Conservation (phyloP, 2,888 invertebrate species). For the Lagria hirta region DNA sequence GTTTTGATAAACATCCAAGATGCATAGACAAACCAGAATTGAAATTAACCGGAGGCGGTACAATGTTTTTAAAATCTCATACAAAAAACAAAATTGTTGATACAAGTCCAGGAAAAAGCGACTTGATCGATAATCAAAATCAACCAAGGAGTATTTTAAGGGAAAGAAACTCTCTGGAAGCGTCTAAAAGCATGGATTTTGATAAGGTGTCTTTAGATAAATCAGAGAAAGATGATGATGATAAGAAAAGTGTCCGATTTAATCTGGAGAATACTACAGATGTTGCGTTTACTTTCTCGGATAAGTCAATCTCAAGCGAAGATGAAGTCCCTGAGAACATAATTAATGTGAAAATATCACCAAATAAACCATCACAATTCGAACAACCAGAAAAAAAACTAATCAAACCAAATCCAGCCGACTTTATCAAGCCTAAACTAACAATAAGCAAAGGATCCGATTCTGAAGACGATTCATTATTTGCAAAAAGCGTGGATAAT, state of each 20-base stretch:
- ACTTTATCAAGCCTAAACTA: slow-evolving; percentile 62
- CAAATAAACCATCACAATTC: slow-evolving; percentile 39
- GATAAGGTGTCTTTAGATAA: slow-evolving; percentile 40
- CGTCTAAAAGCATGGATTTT: slow-evolving; percentile 46
- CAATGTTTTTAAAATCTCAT: slow-evolving; percentile 65
- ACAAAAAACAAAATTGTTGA: slow-evolving; percentile 44
- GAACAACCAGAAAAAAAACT: slow-evolving; percentile 49
- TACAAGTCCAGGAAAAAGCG: slow-evolving; percentile 25
- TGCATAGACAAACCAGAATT: slow-evolving; percentile 45
- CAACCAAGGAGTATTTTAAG: slow-evolving; percentile 64
- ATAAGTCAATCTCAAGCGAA: slow-evolving; percentile 47
- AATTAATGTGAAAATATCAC: slow-evolving; percentile 42
- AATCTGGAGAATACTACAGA: slow-evolving; percentile 58
- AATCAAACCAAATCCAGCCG: slow-evolving; percentile 60
- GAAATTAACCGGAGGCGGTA: slow-evolving; percentile 59
- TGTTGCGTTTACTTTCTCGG: slow-evolving; percentile 51
- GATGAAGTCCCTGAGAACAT: slow-evolving; percentile 36
- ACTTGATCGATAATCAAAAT: slow-evolving; percentile 36
- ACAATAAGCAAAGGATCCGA: slow-evolving; percentile 57
- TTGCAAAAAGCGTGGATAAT: slow-evolving; percentile 46
- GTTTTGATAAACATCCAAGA: slow-evolving; percentile 51
- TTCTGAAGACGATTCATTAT: slow-evolving; percentile 59
- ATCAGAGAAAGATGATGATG: slow-evolving; percentile 64
- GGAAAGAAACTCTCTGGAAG: slow-evolving; percentile 57
- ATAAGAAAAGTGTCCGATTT: slow-evolving; percentile 74